Percentiles rank a stretch among this genome's conserved stretches.
These are phyloP conservation scores for Lasioglossum oenotherae DNA, from an alignment of 2,888 invertebrate species.

Conservation along the genomic window DNA sequence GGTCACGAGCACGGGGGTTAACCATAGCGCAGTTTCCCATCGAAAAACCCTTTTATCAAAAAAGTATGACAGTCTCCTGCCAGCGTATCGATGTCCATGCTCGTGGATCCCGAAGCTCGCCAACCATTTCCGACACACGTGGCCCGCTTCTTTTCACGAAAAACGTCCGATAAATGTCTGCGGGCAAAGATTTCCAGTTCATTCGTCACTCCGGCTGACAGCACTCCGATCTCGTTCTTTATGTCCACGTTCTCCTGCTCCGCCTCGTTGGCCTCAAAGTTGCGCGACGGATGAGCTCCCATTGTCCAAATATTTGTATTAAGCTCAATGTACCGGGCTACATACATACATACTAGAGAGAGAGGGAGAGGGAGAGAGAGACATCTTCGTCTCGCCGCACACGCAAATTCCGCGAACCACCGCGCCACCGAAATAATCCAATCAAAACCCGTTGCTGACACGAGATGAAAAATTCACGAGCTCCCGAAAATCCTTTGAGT, in stretches of 20 bases:
- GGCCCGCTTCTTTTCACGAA: constrained; percentile 55
- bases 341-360: not conserved
- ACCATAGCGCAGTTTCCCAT: not conserved
- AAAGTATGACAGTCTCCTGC: not conserved
- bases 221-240: constrained; percentile 44
- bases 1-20: not conserved
- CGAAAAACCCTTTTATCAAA: not conserved
- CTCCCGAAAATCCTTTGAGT: not conserved
- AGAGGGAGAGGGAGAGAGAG: not conserved
- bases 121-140: constrained; percentile 34
- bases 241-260: not conserved
- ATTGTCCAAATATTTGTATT: constrained; percentile 32
- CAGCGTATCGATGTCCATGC: constrained; percentile 43
- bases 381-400: not conserved
- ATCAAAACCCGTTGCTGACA: not conserved
- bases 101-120: constrained; percentile 49
- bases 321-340: constrained; percentile 11
- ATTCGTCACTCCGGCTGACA: constrained; percentile 63
- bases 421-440: not conserved
- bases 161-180: constrained; percentile 62
- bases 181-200: constrained; percentile 60
- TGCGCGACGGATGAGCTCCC: not conserved
- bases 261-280: not conserved
- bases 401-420: not conserved
- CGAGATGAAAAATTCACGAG: not conserved